These are phyloP conservation scores for Anseranas semipalmata DNA, from an alignment of 2,113 vertebrate species.

Conservation along the genomic window DNA sequence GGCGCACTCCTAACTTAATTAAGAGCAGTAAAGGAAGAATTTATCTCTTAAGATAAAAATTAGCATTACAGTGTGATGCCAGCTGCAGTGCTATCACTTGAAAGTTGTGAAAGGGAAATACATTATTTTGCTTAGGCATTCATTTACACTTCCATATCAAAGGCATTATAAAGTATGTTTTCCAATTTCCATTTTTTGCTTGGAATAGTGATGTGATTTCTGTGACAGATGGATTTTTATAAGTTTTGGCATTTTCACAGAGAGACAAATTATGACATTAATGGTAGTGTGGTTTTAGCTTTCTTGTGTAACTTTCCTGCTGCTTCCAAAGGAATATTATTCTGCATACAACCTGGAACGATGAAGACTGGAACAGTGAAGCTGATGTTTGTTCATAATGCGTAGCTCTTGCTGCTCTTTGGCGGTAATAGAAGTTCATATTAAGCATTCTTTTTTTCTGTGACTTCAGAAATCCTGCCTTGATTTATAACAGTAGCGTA, in stretches of 20 bases:
- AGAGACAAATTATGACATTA: background rate
- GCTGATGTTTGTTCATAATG: background rate
- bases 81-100: background rate
- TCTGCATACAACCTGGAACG: background rate
- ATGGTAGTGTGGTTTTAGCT: background rate
- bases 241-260: background rate
- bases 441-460: background rate
- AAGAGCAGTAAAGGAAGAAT: too few relatives aligned
- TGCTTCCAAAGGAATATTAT: background rate
- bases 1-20: background rate
- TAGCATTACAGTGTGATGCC: background rate
- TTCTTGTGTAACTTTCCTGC: constrained; percentile 22
- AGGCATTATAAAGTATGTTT: background rate
- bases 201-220: constrained; percentile 10
- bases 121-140: background rate
- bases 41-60: background rate
- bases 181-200: constrained; percentile 16
- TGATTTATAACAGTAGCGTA: background rate
- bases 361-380: constrained; percentile 34
- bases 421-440: background rate
- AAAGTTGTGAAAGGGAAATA: background rate
- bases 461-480: background rate
- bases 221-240: background rate
- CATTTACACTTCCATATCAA: background rate
- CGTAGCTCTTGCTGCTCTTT: background rate